Evolutionary conservation across 2,797 vertebrate genomes (phyloP), one percentile per base, ranked within the genome.

Genomic region (Cyclura pinguis): DNA sequence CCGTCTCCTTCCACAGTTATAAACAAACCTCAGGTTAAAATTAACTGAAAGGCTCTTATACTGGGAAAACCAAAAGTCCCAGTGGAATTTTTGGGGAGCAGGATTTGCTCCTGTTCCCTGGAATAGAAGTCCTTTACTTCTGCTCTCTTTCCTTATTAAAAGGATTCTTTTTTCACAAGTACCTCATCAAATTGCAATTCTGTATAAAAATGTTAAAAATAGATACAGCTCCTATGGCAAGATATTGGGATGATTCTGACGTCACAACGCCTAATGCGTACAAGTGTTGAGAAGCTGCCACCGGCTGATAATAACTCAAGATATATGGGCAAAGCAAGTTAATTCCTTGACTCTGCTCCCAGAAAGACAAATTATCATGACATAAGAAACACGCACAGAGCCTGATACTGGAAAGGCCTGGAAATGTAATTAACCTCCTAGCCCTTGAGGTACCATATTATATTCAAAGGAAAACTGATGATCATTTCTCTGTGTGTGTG

Each of bases 321-420:
- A 78, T 81, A 14, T 32, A 62, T 74, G 2, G 1, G 38, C 42
- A 52, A 93, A 94, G 47, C 3, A 88, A 86, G 38, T 8, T 85
- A 38, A 0, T 89, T 93, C 47, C 77, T 50, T 59, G 27, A 42
- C 10, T 12, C 59, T 0, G 1, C 89, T 91, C 87, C 0, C 47
- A 89, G 73, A 82, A 24, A 85, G 47, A 85, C 27, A 88, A 93
- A 92, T 22, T 0, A 1, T 87, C 84, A 72, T 20, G 14, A 7
- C 69, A 86, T 64, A 52, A 27, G n/a, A 29, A 93, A 50, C 32
- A 9, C 84, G 22, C 16, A 35, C 22, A 32, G 73, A 93, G 89
- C 57, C 12, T 90, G 83, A 94, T 73, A 13, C 77, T 86, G 64
- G 20, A 92, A 91, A 42, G 88, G 64, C 62, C n/a, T 57, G 29